These are phyloP conservation scores for Micropterix aruncella DNA, from an alignment of 2,888 invertebrate genomes.

Conservation along the genomic window DNA sequence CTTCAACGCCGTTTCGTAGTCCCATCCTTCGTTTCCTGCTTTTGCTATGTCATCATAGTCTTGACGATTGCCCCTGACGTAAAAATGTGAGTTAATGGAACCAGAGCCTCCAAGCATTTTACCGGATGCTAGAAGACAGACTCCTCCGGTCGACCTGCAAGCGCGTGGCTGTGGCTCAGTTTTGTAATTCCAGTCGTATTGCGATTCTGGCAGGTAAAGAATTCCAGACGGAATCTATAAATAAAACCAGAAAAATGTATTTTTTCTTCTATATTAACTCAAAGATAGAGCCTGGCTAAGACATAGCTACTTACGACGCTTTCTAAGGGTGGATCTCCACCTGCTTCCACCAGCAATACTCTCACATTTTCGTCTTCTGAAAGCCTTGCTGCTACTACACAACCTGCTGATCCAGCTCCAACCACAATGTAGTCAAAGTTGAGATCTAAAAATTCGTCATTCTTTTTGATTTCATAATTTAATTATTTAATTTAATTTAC, in stretches of 20 bases:
- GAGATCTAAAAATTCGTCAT: not conserved
- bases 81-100: conserved; percentile 75
- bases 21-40: conserved; percentile 65
- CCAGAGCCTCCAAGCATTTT: conserved; percentile 66
- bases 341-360: not conserved
- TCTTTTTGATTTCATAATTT: no score
- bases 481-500: no score
- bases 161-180: not conserved
- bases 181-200: not conserved
- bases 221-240: no score
- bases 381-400: not conserved
- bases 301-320: not conserved
- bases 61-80: conserved; percentile 60
- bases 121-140: not conserved
- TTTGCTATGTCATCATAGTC: conserved; percentile 68
- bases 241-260: not conserved
- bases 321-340: not conserved
- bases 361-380: not conserved
- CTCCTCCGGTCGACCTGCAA: not conserved
- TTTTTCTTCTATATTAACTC: not conserved
- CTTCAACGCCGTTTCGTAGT: conserved; percentile 62
- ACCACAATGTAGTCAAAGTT: not conserved
- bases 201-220: not conserved
- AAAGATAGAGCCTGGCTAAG: no score
- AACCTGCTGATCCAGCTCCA: not conserved